phyloP scores from a whole-genome alignment of 1,140 invertebrate species.

The Bombus difficillimus region DNA sequence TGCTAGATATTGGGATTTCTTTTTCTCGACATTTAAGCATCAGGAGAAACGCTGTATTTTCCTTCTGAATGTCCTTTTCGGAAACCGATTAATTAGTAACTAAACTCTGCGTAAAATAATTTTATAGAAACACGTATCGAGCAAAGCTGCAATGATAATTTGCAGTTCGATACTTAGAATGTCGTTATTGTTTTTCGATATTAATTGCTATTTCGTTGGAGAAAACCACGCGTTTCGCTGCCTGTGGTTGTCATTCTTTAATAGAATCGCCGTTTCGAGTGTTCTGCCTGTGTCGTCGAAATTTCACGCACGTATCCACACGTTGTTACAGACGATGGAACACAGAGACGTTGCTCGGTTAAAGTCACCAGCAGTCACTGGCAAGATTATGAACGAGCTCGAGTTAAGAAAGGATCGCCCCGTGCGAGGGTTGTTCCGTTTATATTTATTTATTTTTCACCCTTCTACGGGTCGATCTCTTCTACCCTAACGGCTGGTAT shows the following conservation, averaged over 20 bases:
- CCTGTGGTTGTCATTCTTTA: slow-evolving; percentile 56
- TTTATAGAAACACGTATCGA: not conserved
- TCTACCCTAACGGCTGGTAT: slow-evolving; percentile 68
- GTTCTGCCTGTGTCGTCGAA: slow-evolving; percentile 54
- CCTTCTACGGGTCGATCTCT: slow-evolving; percentile 54
- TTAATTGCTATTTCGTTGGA: slow-evolving; percentile 35
- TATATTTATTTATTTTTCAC: slow-evolving; percentile 76
- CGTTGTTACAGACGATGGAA: slow-evolving; percentile 64
- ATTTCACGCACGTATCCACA: slow-evolving; percentile 74
- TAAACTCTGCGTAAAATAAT: not conserved
- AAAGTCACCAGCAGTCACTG: slow-evolving; percentile 70
- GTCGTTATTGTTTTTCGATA: not conserved
- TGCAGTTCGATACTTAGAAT: not conserved
- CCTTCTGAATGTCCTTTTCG: not conserved
- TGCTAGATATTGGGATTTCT: slow-evolving; percentile 36
- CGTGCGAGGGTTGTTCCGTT: slow-evolving; percentile 61
- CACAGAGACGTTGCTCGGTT: slow-evolving; percentile 67
- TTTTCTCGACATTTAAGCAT: not conserved
- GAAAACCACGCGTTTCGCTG: slow-evolving; percentile 14
- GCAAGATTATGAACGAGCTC: slow-evolving; percentile 74
- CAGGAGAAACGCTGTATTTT: no score
- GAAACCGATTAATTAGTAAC: not conserved
- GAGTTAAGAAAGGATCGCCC: slow-evolving; percentile 65
- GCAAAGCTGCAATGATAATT: not conserved
- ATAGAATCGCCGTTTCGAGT: slow-evolving; percentile 57